Conservation (phyloP, 2,797 vertebrate species). For the Linurgus olivaceus region DNA sequence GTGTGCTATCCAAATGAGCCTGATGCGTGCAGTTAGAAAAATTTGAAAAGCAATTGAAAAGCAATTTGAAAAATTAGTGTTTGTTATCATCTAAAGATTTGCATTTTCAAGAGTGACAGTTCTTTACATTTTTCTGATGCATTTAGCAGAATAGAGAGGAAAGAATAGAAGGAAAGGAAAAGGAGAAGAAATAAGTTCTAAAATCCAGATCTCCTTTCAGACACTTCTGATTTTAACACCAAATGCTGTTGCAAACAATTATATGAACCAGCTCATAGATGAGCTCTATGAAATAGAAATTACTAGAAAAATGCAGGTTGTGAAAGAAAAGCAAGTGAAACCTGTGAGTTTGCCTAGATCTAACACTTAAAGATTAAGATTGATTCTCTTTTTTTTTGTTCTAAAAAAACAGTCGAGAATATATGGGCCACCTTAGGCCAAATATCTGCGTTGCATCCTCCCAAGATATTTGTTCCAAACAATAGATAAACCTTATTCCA, state of each 20-base stretch:
- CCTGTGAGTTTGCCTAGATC: neutral
- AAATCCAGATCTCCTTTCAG: neutral
- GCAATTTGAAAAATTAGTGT: neutral
- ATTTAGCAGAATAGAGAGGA: neutral
- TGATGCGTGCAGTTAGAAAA: fast-evolving
- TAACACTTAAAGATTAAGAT: neutral
- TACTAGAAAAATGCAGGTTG: neutral
- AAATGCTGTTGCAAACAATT: neutral
- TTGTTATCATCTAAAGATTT: neutral
- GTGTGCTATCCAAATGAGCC: neutral
- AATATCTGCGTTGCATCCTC: neutral
- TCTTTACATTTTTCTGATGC: neutral
- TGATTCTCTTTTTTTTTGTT: neutral
- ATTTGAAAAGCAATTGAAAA: too few relatives aligned
- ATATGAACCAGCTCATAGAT: neutral
- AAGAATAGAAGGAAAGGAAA: neutral
- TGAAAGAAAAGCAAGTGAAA: neutral
- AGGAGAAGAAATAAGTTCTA: neutral
- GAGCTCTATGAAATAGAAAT: neutral
- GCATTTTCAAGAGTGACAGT: neutral
- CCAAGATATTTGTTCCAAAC: neutral
- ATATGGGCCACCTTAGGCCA: neutral
- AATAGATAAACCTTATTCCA: neutral
- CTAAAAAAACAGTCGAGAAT: neutral
- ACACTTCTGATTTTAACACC: neutral